Base-by-base conservation (phyloP, 2,113 vertebrate genomes). In the Synodontis membranacea region DNA sequence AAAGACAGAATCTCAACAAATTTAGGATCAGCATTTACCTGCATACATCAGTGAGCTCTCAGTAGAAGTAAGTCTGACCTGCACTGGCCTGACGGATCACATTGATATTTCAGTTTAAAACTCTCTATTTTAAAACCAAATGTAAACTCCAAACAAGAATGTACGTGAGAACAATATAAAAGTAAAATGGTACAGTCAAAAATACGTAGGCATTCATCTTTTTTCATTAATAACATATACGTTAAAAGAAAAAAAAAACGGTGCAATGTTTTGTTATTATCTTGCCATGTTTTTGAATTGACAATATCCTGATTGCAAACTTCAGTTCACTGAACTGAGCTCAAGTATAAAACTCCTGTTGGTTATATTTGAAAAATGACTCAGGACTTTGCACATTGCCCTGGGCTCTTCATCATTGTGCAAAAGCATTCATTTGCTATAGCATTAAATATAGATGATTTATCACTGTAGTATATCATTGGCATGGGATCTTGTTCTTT, bases 141-240 rank as follows among this genome's bases (percentile, higher is more conserved):
- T 80, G 46, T 66, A 34, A 83, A 80, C 85, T 89, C 80, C 86
- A 82, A 89, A 87, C 84, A 52, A 39, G 48, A 89, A 85, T 83
- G 83, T 83, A 68, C 58, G 89, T 88, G 58, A 60, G 54, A 7
- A 68, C 46, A 28, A 83, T 58, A 90, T 37, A 87, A 79, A 46
- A 85, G 80, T 58, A n/a, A n/a, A n/a, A n/a, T n/a, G n/a, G n/a
- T n/a, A n/a, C n/a, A n/a, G n/a, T n/a, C n/a, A n/a, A n/a, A n/a
- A n/a, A n/a, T n/a, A n/a, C n/a, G n/a, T n/a, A n/a, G n/a, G n/a
- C n/a, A n/a, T n/a, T n/a, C n/a, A n/a, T n/a, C n/a, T n/a, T 70
- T 68, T 70, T 70, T 70, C 66, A 70, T 19, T 39, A 70, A 37
- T 39, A 70, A 17, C 31, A 66, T 34, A 34, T 66, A 66, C 5